Evolutionary conservation across 2,888 invertebrate genomes (phyloP).

Genomic region (Stenodera caucasica): DNA sequence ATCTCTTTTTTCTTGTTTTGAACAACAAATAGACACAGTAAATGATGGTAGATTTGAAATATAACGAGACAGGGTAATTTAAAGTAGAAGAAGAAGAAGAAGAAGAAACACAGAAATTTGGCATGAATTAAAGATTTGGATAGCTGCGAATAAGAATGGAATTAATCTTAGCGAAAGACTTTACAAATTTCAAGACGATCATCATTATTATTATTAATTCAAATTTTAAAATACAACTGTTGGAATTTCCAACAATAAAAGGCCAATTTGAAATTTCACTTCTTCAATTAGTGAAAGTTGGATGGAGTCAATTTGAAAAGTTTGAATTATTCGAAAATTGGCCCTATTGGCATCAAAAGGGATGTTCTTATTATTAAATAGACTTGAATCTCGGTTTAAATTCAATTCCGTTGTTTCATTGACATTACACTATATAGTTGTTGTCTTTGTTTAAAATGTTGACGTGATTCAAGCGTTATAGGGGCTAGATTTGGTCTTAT

Average conservation of each 20-base stretch:
- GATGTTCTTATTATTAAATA: constrained; percentile 12
- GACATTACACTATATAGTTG: too few species aligned
- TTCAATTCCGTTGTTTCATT: constrained; percentile 12
- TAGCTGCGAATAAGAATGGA: not conserved
- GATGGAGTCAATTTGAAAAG: too few species aligned
- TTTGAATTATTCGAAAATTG: too few species aligned
- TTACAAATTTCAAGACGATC: too few species aligned
- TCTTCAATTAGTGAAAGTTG: constrained; percentile 6
- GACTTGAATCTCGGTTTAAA: constrained; percentile 11
- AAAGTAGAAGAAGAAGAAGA: not conserved
- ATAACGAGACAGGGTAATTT: too few species aligned
- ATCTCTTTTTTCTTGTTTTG: not conserved
- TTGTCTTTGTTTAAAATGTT: too few species aligned
- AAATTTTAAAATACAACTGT: too few species aligned
- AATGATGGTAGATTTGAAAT: too few species aligned
- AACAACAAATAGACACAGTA: not conserved
- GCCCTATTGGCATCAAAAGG: too few species aligned
- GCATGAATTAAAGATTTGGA: not conserved
- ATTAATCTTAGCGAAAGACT: too few species aligned
- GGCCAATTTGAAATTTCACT: constrained; percentile 12
- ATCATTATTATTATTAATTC: too few species aligned
- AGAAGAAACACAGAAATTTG: not conserved
- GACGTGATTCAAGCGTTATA: constrained; percentile 23
- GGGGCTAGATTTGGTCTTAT: constrained; percentile 13
- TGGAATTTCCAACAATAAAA: not conserved